Evolutionary conservation across 2,113 vertebrate species (phyloP), one percentile per base, ranked within the genome.

Genomic region (Probosciger aterrimus): DNA sequence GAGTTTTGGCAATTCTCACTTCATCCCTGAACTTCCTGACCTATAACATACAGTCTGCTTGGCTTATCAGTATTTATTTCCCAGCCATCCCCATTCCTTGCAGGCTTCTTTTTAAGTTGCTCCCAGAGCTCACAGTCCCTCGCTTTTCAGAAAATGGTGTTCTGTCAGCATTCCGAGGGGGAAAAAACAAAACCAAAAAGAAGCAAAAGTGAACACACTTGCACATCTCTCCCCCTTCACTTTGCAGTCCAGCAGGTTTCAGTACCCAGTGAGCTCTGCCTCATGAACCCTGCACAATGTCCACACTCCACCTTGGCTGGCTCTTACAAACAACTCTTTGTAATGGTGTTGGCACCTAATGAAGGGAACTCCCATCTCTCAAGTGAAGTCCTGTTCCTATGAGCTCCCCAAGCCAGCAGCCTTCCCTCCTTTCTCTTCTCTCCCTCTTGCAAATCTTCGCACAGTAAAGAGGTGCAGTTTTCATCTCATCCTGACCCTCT

Each of bases 1-100:
- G 16, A 9, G 64, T 68, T 94, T 60, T 88, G 83, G 60, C 83
- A 88, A 43, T 83, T 92, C 80, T 71, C 80, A 25, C 81, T 92
- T 81, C 76, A 91, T 47, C 65, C 73, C 57, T 90, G 83, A 79
- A 86, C 86, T 91, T 64, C 77, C 83, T 74, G 46, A 92, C 88
- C 94, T 1, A 0, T 33, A 43, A 50, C 80, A 86, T 18, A 37
- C 1, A 14, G 83, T 33, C 87, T n/a, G 37, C 79, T 65, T 75
- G 64, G 30, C 62, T 93, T 81, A 74, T 50, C 88, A 50, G 78
- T 14, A 59, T 65, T 95, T 88, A 41, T 90, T 70, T 59, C 46
- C 84, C 75, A 69, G 22, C 49, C 78, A n/a, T 24, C 17, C 55
- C 55, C 46, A 43, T 33, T 70, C 43, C 74, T 55, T 67, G 41